Base-by-base conservation (phyloP, 2,113 vertebrate species). In the Puntigrus tetrazona region DNA sequence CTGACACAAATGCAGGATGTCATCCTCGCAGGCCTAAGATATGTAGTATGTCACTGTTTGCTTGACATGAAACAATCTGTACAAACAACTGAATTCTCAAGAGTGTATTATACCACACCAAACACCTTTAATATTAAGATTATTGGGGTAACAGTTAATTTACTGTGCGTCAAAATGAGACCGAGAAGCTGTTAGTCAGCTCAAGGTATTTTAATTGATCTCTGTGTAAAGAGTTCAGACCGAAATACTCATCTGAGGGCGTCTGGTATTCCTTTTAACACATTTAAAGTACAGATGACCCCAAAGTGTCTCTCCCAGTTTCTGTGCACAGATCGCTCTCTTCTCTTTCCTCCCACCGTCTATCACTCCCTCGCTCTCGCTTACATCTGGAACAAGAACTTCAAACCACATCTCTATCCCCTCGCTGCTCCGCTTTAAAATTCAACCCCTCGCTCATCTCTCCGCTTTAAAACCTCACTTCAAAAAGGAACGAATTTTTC, bases 361-460 rank as follows among this genome's bases (percentile, higher is more conserved):
- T 86, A 59, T 85, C 79, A 61, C 76, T 86, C 83, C 55, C 83
- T 83, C 82, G 61, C 89, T 85, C 86, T 18, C 27, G 7, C 82
- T 75, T 84, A 89, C 91, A 92, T 93, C 94, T 93, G 91, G 86
- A 89, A 87, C 86, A 67, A 87, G 61, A 90, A 91, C 90, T 93
- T 92, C 91, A 93, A 89, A 92, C 89, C 87, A 89, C 52, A 83
- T 83, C 57, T 84, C 73, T 83, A 78, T 86, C 89, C 88, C 87
- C 81, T 86, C 57, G 74, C 84, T 76, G 86, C 88, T 86, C 81
- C 61, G 27, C 82, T 88, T 87, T 82, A 88, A 88, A 86, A 79
- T 85, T 84, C 82, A 89, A 61, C 85, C 69, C 84, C 7, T 47
- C 43, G 80, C 85, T 88, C 80, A 84, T 90, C 89, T 81, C 87